Evolutionary conservation across 2,113 vertebrate species (phyloP).

Genomic region (Ginglymostoma cirratum): DNA sequence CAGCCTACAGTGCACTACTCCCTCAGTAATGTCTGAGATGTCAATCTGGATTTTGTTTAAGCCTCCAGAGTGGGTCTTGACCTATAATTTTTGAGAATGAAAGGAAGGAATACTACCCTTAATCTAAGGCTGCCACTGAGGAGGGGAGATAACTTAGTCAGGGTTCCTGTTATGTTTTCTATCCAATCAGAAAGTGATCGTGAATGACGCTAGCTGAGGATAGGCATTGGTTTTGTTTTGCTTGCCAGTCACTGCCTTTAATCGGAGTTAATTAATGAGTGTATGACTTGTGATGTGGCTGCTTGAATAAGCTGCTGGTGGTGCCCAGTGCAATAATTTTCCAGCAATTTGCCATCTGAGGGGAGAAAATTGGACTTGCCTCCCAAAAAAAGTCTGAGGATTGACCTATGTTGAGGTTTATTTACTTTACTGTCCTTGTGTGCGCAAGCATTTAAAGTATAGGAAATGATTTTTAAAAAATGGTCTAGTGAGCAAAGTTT

Average conservation of each 20-base stretch:
- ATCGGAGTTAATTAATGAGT: background rate
- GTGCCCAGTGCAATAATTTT: background rate
- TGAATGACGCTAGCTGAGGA: background rate
- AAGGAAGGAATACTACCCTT: background rate
- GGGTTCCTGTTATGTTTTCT: background rate
- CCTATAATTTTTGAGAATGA: background rate
- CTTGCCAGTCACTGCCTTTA: background rate
- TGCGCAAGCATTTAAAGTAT: background rate
- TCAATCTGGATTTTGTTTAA: background rate
- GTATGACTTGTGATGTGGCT: background rate
- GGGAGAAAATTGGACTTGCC: background rate
- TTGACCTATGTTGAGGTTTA: background rate
- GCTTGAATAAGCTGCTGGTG: background rate
- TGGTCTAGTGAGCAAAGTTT: background rate
- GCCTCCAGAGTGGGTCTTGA: background rate
- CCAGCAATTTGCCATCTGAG: background rate
- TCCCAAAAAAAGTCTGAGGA: background rate
- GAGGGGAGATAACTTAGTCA: background rate
- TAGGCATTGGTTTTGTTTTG: background rate
- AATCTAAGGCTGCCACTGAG: background rate
- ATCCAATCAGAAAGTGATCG: background rate
- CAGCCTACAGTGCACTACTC: background rate
- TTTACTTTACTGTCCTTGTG: background rate
- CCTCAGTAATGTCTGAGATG: background rate
- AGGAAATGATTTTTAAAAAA: background rate